A percentile compares a stretch with the other conserved stretches of the same genome.
Evolutionary conservation across 2,113 vertebrate species (phyloP).

Genomic region (Ciconia stormi): DNA sequence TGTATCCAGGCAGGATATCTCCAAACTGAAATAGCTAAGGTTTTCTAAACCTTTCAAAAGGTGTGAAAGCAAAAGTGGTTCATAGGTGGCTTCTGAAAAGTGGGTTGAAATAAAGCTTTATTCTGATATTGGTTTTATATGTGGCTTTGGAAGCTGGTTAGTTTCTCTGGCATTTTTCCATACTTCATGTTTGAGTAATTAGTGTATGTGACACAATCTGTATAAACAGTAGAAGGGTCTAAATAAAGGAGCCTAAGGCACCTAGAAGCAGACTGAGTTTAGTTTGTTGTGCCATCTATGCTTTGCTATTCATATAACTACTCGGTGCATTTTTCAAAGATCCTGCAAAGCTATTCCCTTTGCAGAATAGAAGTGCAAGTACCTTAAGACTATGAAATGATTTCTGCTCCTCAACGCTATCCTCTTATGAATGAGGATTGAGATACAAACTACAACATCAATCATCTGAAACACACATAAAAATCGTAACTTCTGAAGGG

Average conservation of each 20-base stretch:
- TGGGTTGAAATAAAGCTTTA: not conserved
- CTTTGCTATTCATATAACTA: not conserved
- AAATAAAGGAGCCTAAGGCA: not conserved
- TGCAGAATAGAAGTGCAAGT: not conserved
- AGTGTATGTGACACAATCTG: not conserved
- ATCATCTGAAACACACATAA: not conserved
- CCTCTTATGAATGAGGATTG: not conserved
- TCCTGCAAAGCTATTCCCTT: not conserved
- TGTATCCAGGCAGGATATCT: accelerated
- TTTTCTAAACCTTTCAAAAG: not conserved
- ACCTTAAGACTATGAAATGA: not conserved
- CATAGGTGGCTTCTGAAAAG: not conserved
- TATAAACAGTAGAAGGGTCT: not conserved
- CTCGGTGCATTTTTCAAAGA: not conserved
- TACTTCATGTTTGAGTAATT: not conserved
- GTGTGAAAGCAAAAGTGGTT: not conserved
- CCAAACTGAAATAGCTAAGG: not conserved
- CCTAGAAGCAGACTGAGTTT: not conserved
- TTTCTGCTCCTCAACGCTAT: not conserved
- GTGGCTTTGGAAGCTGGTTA: not conserved
- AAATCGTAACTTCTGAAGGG: not conserved
- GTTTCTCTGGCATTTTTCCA: not conserved
- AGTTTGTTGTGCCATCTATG: not conserved
- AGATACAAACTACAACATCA: not conserved
- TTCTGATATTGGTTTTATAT: not conserved